Percentiles rank a stretch among this genome's conserved stretches.
These are phyloP conservation scores for Percopsis transmontana DNA, from an alignment of 2,113 vertebrate species.

Conservation along the genomic window DNA sequence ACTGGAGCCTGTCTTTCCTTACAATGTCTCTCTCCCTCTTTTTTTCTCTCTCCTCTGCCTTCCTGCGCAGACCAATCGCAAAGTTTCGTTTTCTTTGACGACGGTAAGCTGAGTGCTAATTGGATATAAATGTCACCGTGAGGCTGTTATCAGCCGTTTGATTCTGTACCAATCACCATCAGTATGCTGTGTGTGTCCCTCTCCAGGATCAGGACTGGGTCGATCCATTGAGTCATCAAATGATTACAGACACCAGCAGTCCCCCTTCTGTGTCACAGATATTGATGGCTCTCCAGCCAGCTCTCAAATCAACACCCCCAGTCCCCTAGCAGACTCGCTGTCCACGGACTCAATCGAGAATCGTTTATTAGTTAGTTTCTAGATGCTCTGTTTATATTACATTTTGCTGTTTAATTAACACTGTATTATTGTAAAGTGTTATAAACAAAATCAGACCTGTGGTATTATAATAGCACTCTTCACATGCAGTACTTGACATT, in stretches of 20 bases:
- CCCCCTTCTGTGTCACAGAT: slow-evolving; percentile 40
- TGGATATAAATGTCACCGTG: slow-evolving; percentile 67
- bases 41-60: slow-evolving; percentile 32
- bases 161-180: slow-evolving; percentile 66
- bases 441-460: not conserved
- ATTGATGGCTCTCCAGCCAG: slow-evolving; percentile 46
- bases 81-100: slow-evolving; percentile 79
- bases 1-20: slow-evolving; percentile 30
- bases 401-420: no score
- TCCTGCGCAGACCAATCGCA: slow-evolving; percentile 72
- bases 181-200: slow-evolving; percentile 50
- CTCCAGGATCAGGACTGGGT: slow-evolving; percentile 63
- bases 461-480: not conserved
- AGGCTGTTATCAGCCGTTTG: slow-evolving; percentile 64
- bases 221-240: slow-evolving; percentile 60
- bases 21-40: slow-evolving; percentile 41
- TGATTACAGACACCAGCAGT: slow-evolving; percentile 56
- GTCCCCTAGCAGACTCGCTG: slow-evolving; percentile 11
- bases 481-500: slow-evolving; percentile 21
- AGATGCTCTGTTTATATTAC: no score
- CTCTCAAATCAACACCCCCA: slow-evolving; percentile 43
- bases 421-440: not conserved
- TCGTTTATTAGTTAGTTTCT: not conserved
- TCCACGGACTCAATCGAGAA: slow-evolving; percentile 14
- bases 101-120: slow-evolving; percentile 74